These are phyloP conservation scores for Paedocypris sp. DNA, from an alignment of 2,113 vertebrate species.

Conservation along the genomic window DNA sequence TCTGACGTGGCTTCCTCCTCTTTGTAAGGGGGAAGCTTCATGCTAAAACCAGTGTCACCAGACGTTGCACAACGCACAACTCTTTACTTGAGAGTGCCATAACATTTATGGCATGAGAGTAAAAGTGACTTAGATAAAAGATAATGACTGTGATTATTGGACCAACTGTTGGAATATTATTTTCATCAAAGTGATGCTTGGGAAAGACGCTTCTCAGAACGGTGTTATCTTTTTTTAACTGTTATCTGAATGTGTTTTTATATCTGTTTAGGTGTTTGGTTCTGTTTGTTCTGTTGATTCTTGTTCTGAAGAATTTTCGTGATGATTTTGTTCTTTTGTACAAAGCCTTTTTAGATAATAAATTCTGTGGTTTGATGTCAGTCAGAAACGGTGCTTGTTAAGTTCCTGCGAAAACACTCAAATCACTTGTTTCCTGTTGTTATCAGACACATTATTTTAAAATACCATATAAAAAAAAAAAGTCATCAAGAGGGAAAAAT, in stretches of 20 bases:
- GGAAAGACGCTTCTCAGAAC: constrained; percentile 39
- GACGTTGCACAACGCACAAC: constrained; percentile 47
- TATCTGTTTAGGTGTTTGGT: constrained; percentile 28
- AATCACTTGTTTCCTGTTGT: too few species aligned
- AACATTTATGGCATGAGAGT: constrained; percentile 79
- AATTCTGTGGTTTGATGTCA: constrained; percentile 33
- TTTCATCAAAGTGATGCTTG: constrained; percentile 32
- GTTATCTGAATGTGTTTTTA: constrained; percentile 24
- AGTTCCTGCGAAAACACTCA: too few species aligned
- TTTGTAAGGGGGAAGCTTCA: constrained; percentile 48
- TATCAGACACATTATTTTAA: too few species aligned
- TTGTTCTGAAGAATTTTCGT: constrained; percentile 30
- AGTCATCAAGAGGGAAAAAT: too few species aligned
- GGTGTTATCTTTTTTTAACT: constrained; percentile 46
- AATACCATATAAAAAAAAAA: too few species aligned
- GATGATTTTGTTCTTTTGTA: constrained; percentile 34
- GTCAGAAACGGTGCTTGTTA: too few species aligned
- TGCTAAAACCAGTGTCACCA: constrained; percentile 49
- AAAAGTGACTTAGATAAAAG: constrained; percentile 60
- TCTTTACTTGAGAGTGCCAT: constrained; percentile 68
- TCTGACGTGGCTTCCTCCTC: constrained; percentile 39
- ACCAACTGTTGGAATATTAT: constrained; percentile 43
- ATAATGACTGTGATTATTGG: constrained; percentile 42
- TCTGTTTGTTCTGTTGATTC: constrained; percentile 21
- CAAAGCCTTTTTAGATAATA: constrained; percentile 37